These are phyloP conservation scores for Biston stratarius DNA, from an alignment of 2,888 invertebrate species.

Conservation along the genomic window DNA sequence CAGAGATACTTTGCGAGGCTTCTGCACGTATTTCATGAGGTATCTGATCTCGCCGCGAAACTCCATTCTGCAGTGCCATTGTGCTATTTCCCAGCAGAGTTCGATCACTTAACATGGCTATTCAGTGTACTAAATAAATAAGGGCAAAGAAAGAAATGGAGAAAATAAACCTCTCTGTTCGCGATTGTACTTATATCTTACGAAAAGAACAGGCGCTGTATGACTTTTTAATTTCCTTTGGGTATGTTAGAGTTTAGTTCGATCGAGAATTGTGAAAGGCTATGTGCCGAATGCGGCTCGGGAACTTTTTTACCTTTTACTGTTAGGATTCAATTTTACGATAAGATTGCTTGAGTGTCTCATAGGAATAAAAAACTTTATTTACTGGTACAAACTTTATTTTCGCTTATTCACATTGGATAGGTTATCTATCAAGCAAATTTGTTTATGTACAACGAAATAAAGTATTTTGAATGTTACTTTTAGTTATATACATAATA, in stretches of 20 bases:
- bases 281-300: slow-evolving; percentile 10
- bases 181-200: slow-evolving; percentile 31
- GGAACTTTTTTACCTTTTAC: slow-evolving; percentile 8
- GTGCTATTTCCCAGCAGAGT: slow-evolving; percentile 45
- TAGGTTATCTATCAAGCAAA: not conserved
- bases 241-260: slow-evolving; percentile 31
- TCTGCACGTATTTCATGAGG: slow-evolving; percentile 46
- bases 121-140: slow-evolving; percentile 47
- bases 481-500: no score
- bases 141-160: slow-evolving; percentile 29
- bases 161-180: slow-evolving; percentile 33
- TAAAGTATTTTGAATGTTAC: no score
- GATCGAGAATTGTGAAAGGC: slow-evolving; percentile 30
- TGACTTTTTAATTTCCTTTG: slow-evolving; percentile 42
- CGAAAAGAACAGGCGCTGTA: slow-evolving; percentile 35
- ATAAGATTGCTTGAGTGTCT: slow-evolving; percentile 9
- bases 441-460: not conserved
- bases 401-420: not conserved
- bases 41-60: slow-evolving; percentile 47
- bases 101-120: slow-evolving; percentile 48
- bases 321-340: slow-evolving; percentile 6
- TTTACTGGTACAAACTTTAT: not conserved
- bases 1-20: slow-evolving; percentile 38
- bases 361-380: not conserved
- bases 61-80: slow-evolving; percentile 43